Evolutionary conservation across 2,113 vertebrate species (phyloP), one percentile per base, ranked within the genome.

Genomic region (Zapornia atra): DNA sequence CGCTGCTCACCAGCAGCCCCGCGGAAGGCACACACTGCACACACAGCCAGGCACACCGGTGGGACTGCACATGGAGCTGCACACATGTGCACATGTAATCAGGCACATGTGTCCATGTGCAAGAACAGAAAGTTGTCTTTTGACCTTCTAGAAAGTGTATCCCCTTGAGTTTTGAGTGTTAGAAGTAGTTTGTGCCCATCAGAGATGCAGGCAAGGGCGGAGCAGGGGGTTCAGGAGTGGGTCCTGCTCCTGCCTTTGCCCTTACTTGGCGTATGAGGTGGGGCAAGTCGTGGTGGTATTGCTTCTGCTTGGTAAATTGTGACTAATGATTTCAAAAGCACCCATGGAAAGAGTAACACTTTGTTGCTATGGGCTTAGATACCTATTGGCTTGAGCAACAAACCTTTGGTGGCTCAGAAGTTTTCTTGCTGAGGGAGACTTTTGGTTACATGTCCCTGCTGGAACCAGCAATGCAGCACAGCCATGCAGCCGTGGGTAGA

Each of bases 241-340:
- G 53, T 26, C 82, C 61, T 90, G 56, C 66, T 46, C 78, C 75
- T 36, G 76, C 7, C 38, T 88, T 48, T 82, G 72, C 48, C 57
- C 22, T 56, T 25, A 3, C 24, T 22, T 40, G 44, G n/a, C 42
- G 28, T 13, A 13, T 0, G 2, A 82, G 56, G 48, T 64, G 34
- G 26, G 85, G 61, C 48, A 26, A 72, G 21, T 29, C 8, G 0
- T 34, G 44, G 69, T 54, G 14, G 44, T 80, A 29, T 79, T 92
- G 95, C 86, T 93, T 68, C 65, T 72, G 28, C 29, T 57, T 48
- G 2, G 1, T 4, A 48, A 78, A 64, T 75, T 40, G 69, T 92
- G 92, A 94, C 40, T 93, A 69, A 94, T 24, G 31, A 33, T 76
- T 90, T 88, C 78, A 50, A 96, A 96, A 94, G 38, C 25, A 40